Conservation (phyloP, 1,140 invertebrate genomes). For the Drosophila kepulauana region DNA sequence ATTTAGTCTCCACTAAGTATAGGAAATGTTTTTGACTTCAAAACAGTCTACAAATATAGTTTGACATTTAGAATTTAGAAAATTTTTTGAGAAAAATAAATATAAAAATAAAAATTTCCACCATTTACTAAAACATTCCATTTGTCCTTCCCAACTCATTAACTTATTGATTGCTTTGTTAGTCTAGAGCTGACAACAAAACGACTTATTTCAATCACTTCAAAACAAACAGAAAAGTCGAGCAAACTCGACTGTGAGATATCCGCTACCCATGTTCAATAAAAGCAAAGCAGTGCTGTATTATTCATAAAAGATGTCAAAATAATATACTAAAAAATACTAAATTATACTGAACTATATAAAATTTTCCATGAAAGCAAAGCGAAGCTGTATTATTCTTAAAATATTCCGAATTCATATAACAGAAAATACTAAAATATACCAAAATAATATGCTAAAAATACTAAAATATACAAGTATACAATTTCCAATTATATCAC, state of each 20-base stretch:
- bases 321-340: too few relatives aligned
- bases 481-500: too few relatives aligned
- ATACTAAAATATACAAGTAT: too few relatives aligned
- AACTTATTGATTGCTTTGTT: slow-evolving; percentile 2
- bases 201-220: background rate
- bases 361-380: background rate
- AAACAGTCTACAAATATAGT: too few relatives aligned
- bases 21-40: too few relatives aligned
- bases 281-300: background rate
- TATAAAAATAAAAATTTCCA: background rate
- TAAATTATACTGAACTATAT: too few relatives aligned
- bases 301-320: too few relatives aligned
- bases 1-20: too few relatives aligned
- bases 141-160: background rate
- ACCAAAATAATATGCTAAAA: too few relatives aligned
- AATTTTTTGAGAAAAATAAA: background rate
- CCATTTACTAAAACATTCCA: background rate
- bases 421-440: too few relatives aligned
- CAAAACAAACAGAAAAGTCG: background rate
- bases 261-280: too few relatives aligned
- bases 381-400: background rate
- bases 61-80: background rate
- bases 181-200: background rate
- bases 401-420: too few relatives aligned
- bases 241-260: background rate